A percentile compares a stretch with the other conserved stretches of the same genome.
Evolutionary conservation across 1,140 invertebrate species (phyloP).

Genomic region (Lasioglossum albipes): DNA sequence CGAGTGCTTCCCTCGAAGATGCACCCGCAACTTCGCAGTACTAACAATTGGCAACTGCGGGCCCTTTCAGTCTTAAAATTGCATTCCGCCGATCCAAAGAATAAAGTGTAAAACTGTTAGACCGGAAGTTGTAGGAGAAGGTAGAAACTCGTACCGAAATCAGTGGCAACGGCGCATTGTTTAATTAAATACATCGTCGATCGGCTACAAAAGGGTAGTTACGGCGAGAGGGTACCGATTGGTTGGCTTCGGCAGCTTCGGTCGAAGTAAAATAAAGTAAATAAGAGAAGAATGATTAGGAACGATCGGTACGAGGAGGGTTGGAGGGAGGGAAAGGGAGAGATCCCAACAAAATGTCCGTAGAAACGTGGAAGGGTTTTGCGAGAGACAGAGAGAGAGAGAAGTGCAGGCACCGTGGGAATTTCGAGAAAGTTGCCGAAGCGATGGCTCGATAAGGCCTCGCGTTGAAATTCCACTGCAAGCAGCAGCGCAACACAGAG

Average conservation of each 20-base stretch:
- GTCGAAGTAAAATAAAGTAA: not conserved
- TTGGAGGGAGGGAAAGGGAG: too few relatives aligned
- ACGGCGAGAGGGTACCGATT: not conserved
- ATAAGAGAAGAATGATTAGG: not conserved
- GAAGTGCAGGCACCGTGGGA: constrained; percentile 12
- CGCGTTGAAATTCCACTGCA: constrained; percentile 18
- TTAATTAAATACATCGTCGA: too few relatives aligned
- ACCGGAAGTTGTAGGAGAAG: too few relatives aligned
- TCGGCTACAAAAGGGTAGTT: constrained; percentile 13
- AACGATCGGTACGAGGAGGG: not conserved
- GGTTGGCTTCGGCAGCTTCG: not conserved
- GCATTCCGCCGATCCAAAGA: not conserved
- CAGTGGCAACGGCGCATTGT: too few relatives aligned
- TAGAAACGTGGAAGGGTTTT: not conserved
- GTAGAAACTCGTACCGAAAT: too few relatives aligned
- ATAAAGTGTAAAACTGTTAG: too few relatives aligned
- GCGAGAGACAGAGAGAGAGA: not conserved
- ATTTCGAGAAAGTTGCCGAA: constrained; percentile 24
- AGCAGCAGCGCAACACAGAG: not conserved
- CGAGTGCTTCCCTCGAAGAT: too few relatives aligned
- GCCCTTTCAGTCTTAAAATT: not conserved
- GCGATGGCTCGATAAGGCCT: constrained; percentile 19
- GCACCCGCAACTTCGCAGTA: too few relatives aligned
- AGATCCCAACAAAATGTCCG: not conserved
- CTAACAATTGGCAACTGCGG: too few relatives aligned